These are phyloP conservation scores for Musca domestica DNA, from an alignment of 1,140 invertebrate genomes.

Conservation along the genomic window DNA sequence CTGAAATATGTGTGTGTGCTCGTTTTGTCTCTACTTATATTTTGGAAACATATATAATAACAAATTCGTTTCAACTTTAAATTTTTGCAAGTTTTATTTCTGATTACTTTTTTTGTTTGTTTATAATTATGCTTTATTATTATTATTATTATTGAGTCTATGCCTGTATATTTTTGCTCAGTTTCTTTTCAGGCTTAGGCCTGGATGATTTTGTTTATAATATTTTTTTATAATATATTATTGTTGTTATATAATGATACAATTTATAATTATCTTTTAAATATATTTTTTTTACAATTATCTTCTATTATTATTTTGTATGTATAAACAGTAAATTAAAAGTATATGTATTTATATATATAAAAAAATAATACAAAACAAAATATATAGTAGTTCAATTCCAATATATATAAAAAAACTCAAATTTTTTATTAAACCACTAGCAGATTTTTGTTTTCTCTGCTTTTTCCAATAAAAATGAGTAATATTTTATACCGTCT, in stretches of 20 bases:
- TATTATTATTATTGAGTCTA: slow-evolving; percentile 2
- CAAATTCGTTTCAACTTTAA: neutral
- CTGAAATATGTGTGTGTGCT: too few species aligned
- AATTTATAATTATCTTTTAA: slow-evolving; percentile 5
- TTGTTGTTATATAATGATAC: neutral
- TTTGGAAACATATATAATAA: too few species aligned
- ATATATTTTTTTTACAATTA: slow-evolving; percentile 16
- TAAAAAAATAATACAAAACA: too few species aligned
- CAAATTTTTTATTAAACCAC: too few species aligned
- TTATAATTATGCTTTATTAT: neutral
- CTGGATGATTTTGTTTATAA: too few species aligned
- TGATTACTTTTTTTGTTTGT: neutral
- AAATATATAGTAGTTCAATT: too few species aligned
- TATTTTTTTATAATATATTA: neutral
- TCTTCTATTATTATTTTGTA: slow-evolving; percentile 5
- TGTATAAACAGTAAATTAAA: neutral
- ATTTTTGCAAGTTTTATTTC: neutral
- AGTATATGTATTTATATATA: too few species aligned
- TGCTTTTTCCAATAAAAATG: too few species aligned
- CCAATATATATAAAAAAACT: too few species aligned
- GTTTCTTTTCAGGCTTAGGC: neutral
- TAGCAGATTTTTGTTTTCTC: too few species aligned
- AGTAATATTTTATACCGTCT: too few species aligned
- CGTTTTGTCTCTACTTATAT: too few species aligned
- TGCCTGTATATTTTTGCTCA: neutral